phyloP scores from a whole-genome alignment of 2,797 vertebrate genomes.

The Eremophila alpestris region DNA sequence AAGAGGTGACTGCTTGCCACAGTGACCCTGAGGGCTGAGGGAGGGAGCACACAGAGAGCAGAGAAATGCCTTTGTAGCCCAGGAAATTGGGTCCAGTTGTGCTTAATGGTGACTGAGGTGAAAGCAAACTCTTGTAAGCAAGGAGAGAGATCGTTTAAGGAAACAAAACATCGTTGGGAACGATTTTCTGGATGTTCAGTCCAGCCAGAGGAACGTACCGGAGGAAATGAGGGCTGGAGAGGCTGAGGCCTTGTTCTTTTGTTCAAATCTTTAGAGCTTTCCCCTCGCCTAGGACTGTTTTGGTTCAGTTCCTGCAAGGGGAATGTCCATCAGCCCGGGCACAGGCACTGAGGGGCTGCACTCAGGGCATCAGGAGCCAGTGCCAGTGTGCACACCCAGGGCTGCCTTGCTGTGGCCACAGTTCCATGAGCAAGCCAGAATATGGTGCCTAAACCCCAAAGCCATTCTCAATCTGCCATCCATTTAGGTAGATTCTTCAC shows the following conservation, averaged over 20 bases:
- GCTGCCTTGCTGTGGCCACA: background rate
- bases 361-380: background rate
- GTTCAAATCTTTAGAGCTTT: background rate
- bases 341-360: background rate
- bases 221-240: background rate
- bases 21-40: fast-evolving
- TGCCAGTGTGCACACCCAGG: background rate
- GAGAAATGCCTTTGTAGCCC: background rate
- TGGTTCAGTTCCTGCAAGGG: background rate
- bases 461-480: background rate
- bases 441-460: background rate
- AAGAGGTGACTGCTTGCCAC: background rate
- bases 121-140: background rate
- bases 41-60: background rate
- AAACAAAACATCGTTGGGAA: background rate
- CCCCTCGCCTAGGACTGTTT: background rate
- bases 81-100: background rate
- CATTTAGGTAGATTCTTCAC: background rate
- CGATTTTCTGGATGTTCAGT: background rate
- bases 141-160: background rate
- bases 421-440: background rate
- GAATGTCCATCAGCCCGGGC: fast-evolving
- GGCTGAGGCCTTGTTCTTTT: background rate
- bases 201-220: background rate
- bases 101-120: background rate